Evolutionary conservation across 1,140 invertebrate species (phyloP).

Genomic region (Akabosia matsudoensis): DNA sequence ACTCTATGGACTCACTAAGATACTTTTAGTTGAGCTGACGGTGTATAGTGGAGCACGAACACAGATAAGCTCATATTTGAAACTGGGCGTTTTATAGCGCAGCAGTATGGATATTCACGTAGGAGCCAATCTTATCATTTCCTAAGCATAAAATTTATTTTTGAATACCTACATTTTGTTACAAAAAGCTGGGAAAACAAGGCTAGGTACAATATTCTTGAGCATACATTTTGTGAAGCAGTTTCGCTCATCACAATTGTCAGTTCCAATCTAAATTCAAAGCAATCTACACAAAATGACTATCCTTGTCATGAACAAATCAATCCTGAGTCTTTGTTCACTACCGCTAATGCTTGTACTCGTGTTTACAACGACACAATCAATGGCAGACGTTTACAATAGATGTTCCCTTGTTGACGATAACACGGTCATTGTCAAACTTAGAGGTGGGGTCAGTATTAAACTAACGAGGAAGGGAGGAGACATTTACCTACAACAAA

Average conservation of each 20-base stretch:
- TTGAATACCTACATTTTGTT: too few species aligned
- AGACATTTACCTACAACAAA: slow-evolving; percentile 5
- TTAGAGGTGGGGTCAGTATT: slow-evolving; percentile 8
- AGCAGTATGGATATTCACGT: too few species aligned
- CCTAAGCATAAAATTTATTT: too few species aligned
- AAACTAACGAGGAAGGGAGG: slow-evolving; percentile 5
- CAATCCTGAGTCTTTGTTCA: not conserved
- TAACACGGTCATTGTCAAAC: slow-evolving; percentile 3
- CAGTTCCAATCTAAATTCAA: not conserved
- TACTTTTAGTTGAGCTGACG: too few species aligned
- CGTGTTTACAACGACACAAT: not conserved
- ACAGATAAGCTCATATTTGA: too few species aligned
- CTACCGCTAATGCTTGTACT: not conserved
- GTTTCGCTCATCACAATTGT: not conserved
- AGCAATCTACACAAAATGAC: not conserved
- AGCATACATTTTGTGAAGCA: too few species aligned
- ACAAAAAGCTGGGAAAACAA: too few species aligned
- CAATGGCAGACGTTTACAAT: slow-evolving; percentile 1
- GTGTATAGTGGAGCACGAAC: too few species aligned
- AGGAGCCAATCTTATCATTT: too few species aligned
- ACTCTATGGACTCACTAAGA: too few species aligned
- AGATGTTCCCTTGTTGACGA: slow-evolving; percentile 1
- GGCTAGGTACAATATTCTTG: too few species aligned
- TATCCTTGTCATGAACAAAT: not conserved
- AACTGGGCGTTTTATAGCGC: too few species aligned